A percentile compares a stretch with the other conserved stretches of the same genome.
These are phyloP conservation scores for Crenuchus spilurus DNA, from an alignment of 2,797 vertebrate species.

Conservation along the genomic window DNA sequence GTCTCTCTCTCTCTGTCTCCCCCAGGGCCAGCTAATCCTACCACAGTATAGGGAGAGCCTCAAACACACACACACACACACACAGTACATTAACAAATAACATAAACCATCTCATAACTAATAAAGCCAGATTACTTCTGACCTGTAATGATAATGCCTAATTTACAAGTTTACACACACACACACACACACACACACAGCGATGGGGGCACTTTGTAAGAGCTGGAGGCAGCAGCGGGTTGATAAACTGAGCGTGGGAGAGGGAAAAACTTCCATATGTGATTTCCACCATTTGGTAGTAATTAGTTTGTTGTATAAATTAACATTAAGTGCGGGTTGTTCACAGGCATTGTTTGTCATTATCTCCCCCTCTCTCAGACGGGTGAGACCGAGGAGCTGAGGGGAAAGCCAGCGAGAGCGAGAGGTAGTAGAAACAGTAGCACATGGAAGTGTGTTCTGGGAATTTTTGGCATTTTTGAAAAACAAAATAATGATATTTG, in stretches of 20 bases:
- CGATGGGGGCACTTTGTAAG: constrained; percentile 33
- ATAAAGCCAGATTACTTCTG: background rate
- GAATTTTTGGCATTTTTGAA: too few species aligned
- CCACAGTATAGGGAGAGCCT: constrained; percentile 44
- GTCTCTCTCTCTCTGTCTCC: constrained; percentile 67
- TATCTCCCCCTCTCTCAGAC: constrained; percentile 62
- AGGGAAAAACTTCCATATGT: constrained; percentile 86
- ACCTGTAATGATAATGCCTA: background rate
- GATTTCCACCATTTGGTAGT: constrained; percentile 93
- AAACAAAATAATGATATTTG: too few species aligned
- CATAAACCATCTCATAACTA: too few species aligned
- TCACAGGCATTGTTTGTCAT: constrained; percentile 88
- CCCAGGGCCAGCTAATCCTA: constrained; percentile 70
- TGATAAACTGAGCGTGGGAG: constrained; percentile 87
- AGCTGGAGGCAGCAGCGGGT: constrained; percentile 78
- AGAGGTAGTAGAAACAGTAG: too few species aligned
- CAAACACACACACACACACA: constrained; percentile 39
- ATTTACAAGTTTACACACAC: constrained; percentile 34
- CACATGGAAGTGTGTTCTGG: too few species aligned
- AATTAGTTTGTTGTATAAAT: constrained; percentile 99
- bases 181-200: constrained; percentile 58
- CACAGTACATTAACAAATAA: constrained; percentile 9
- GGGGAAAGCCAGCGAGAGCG: constrained; percentile 33
- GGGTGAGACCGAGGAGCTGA: constrained; percentile 39
- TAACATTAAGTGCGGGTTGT: constrained; percentile 93